Percentiles rank a stretch among this genome's conserved stretches.
These are phyloP conservation scores for Chunga burmeisteri DNA, from an alignment of 2,113 vertebrate species.

Conservation along the genomic window DNA sequence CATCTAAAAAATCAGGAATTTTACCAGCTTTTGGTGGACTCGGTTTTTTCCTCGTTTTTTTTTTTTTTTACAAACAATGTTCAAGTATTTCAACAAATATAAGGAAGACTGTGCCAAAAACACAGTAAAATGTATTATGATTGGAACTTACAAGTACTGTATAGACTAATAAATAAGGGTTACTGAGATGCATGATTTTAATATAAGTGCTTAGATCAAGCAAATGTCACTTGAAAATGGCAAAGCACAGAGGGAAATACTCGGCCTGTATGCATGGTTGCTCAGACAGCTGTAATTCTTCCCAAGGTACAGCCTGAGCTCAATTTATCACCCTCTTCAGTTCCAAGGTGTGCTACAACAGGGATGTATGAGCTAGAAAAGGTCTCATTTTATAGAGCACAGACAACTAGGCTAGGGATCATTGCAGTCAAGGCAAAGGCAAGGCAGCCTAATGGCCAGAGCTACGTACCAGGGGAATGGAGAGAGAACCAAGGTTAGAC, in stretches of 20 bases:
- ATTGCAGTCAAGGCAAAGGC: not conserved
- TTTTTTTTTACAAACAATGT: not conserved
- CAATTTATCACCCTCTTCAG: not conserved
- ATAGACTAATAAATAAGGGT: not conserved
- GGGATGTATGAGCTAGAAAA: not conserved
- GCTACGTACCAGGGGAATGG: not conserved
- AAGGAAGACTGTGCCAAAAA: not conserved
- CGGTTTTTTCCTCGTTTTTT: not conserved
- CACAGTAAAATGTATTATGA: not conserved
- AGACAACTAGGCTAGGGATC: not conserved
- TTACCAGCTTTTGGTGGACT: not conserved
- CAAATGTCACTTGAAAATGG: slow-evolving; percentile 2
- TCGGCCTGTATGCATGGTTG: not conserved
- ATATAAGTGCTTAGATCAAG: not conserved
- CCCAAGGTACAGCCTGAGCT: not conserved
- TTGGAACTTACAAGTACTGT: not conserved
- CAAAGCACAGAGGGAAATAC: not conserved
- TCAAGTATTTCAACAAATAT: not conserved
- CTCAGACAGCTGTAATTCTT: slow-evolving; percentile 45
- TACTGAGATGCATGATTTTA: not conserved
- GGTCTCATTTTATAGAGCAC: not conserved
- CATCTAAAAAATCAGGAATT: not conserved
- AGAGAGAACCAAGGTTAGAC: not conserved
- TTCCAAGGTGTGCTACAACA: slow-evolving; percentile 8
- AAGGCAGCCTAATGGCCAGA: not conserved